Evolutionary conservation across 2,888 invertebrate genomes (phyloP), one percentile per base, ranked within the genome.

Genomic region (Furcula furcula): DNA sequence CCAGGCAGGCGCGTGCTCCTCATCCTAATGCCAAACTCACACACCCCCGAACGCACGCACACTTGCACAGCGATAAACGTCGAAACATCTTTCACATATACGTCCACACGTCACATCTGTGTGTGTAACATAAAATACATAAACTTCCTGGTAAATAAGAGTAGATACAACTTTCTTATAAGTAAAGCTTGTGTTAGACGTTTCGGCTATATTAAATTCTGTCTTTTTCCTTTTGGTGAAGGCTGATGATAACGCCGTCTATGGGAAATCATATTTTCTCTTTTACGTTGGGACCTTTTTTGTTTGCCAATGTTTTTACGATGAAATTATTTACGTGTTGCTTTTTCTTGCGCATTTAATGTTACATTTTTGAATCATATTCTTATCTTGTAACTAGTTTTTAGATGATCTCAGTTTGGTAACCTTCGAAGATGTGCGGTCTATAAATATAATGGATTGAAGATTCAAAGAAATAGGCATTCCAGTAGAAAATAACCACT

Each of bases 131-230:
- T 48, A 54, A 54, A 55, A 57, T 57, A 47, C 46, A 87, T 82
- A 83, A 81, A 83, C 82, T 83, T 82, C 82, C 82, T 75, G 77
- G 84, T 85, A 87, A 87, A 84, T 86, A 87, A 83, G 76, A 74
- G 70, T 66, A 74, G 77, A 76, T 75, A 76, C 76, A 79, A 80
- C 75, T 78, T 81, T 77, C 82, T 80, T 79, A 78, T 77, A 73
- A 51, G 39, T 51, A 48, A 72, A 73, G 67, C 70, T 65, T 62
- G 64, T 67, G 71, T 69, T 63, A 69, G 71, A 75, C 62, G 71
- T 68, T 76, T 65, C 62, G 73, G 72, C 70, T 80, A 83, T 86
- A 86, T 87, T 87, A 86, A 87, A 86, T 85, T 85, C 79, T 75
- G 77, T 76, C 70, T 79, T 79, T 82, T 77, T 46, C 46, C 36